Evolutionary conservation across 2,888 invertebrate genomes (phyloP), one percentile per base, ranked within the genome.

Genomic region (Caenorhabditis wallacei): DNA sequence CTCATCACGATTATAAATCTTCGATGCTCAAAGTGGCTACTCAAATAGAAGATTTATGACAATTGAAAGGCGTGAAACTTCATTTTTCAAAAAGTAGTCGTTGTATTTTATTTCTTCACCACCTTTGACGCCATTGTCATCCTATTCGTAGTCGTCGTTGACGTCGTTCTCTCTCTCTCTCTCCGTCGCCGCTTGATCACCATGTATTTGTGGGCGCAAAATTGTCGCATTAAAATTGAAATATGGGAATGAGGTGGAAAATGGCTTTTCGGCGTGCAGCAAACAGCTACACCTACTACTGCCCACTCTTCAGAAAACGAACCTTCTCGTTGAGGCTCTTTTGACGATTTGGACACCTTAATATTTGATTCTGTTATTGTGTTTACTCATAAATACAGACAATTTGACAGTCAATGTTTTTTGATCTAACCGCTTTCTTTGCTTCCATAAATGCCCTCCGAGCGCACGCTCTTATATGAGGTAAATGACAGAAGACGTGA

Each of bases 141-240:
- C 30, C 4, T 30, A 10, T 4, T 40, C 40, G 40, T 51, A 2
- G 54, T 5, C 54, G 18, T 20, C 54, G 7, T 54, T 20, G 20
- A 53, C 53, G 22, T 4, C 53, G 20, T 53, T 53, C 5, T 22
- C 43, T 43, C 20, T 26, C 26, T 64, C 63, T 30, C n/a, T 61
- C 46, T 48, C 18, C 56, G 56, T 56, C 64, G 20, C 64, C 64
- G 64, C 48, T 64, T 66, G 66, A 66, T 66, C 66, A 66, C 53
- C 66, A 66, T 66, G 72, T 64, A 57, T 56, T 57, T n/a, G 74
- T 64, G 74, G 57, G 68, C 76, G 69, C 69, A 78, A 69, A 78
- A 63, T 78, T 78, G 78, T 69, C 78, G 78, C 78, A 78, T 78
- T 78, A 78, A 78, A 78, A 78, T 78, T 78, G 69, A 78, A 78